Percentiles rank a stretch among this genome's conserved stretches.
These are phyloP conservation scores for Mesocricetus auratus DNA, from an alignment of 2,113 vertebrate species.

Conservation along the genomic window DNA sequence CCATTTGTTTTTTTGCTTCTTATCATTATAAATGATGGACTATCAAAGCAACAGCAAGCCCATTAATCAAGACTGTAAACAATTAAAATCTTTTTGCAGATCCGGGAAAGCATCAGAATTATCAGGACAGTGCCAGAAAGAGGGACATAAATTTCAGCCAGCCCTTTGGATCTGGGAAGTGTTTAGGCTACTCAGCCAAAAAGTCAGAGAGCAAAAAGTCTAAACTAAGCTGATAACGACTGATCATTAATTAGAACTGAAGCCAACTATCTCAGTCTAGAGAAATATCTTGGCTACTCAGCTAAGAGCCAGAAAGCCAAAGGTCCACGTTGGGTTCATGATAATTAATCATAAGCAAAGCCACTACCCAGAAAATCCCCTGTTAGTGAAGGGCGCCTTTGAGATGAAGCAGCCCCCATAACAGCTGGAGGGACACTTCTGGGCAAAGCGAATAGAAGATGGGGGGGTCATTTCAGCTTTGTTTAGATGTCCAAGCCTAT, in stretches of 20 bases:
- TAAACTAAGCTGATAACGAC: constrained; percentile 85
- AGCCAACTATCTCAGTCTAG: constrained; percentile 84
- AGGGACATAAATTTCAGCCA: constrained; percentile 83
- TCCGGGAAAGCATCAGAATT: constrained; percentile 83
- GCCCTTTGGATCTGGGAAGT: constrained; percentile 84
- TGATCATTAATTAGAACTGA: constrained; percentile 87
- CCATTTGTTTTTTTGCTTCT: constrained; percentile 70
- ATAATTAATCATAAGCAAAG: constrained; percentile 82
- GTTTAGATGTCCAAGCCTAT: background rate
- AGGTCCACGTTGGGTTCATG: constrained; percentile 80
- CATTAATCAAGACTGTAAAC: constrained; percentile 86
- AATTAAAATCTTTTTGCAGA: constrained; percentile 83
- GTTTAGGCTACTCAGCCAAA: constrained; percentile 85
- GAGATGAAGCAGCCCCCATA: constrained; percentile 76
- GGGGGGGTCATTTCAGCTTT: background rate
- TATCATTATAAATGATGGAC: constrained; percentile 69
- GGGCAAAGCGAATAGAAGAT: constrained; percentile 20
- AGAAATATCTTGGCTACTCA: constrained; percentile 81
- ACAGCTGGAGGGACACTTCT: constrained; percentile 41
- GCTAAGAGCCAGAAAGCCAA: constrained; percentile 84
- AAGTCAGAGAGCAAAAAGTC: constrained; percentile 85
- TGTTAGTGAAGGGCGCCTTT: constrained; percentile 65
- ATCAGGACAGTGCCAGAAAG: constrained; percentile 84
- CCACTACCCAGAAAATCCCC: constrained; percentile 75
- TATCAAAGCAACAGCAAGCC: constrained; percentile 78